Evolutionary conservation across 2,113 vertebrate genomes (phyloP), one percentile per base, ranked within the genome.

Genomic region (Entomyzon cyanotis): DNA sequence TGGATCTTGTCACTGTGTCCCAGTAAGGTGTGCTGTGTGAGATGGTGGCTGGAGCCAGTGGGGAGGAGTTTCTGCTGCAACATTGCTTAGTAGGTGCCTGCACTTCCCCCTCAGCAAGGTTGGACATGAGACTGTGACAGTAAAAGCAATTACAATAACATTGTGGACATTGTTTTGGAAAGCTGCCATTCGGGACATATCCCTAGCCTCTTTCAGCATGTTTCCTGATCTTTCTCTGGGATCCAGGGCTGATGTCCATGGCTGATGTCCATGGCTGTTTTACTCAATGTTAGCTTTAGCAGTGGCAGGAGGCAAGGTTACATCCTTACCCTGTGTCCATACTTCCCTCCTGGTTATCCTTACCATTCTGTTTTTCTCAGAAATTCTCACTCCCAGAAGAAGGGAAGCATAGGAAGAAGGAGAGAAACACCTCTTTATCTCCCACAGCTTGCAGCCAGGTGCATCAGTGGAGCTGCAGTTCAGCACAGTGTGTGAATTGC

Each of bases 1-100:
- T 41, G n/a, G 1, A 0, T 30, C 31, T 47, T 37, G 22, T 39
- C 1, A 0, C 31, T 2, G 3, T 47, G 65, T 46, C 58, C 58
- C 58, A 2, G 1, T 13, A n/a, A 52, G 37, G 28, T 50, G 25
- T 52, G 69, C 50, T 56, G 23, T 18, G 17, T 11, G 42, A 70
- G 49, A 5, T 23, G 21, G n/a, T 52, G 60, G 23, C 64, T 56
- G 42, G 17, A 25, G 25, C 13, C 41, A 69, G 28, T 0, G 0
- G 22, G 56, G 28, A 56, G 31, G 9, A 33, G 37, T 33, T 76
- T 65, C 46, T 88, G 75, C 53, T 60, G 4, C 19, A 35, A 2
- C 17, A 5, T 4, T 39, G 30, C 37, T 74, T 24, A 17, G 39
- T 23, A 16, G 22, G 12, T 55, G 11, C 30, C 50, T 65, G 52